These are phyloP conservation scores for Laspeyria flexula DNA, from an alignment of 2,888 invertebrate species.

Conservation along the genomic window DNA sequence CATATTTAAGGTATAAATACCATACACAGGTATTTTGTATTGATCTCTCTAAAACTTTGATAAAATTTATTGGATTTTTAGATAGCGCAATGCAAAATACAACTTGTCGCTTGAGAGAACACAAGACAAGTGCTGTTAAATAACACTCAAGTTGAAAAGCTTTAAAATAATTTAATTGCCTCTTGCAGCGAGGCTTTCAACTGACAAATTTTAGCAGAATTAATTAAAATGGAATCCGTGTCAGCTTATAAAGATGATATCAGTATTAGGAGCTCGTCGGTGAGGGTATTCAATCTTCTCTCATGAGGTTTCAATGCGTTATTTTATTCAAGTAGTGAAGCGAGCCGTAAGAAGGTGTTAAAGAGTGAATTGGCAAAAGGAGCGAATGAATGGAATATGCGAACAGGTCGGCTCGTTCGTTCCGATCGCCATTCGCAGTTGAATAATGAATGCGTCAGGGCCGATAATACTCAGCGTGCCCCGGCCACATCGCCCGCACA, in stretches of 20 bases:
- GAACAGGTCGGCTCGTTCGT: conserved; percentile 62
- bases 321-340: conserved; percentile 80
- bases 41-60: no score
- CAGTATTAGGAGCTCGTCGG: conserved; percentile 51
- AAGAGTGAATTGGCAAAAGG: conserved; percentile 80
- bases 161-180: background rate
- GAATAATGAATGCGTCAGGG: conserved; percentile 71
- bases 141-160: background rate
- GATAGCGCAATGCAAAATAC: background rate
- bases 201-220: conserved; percentile 3
- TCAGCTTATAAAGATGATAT: conserved; percentile 48
- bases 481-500: conserved; percentile 31
- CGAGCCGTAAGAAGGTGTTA: conserved; percentile 81
- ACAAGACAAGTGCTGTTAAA: background rate
- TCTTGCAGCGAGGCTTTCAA: background rate
- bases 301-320: conserved; percentile 66
- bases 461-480: conserved; percentile 53
- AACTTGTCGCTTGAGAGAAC: background rate
- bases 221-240: conserved; percentile 29
- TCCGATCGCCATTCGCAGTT: conserved; percentile 61
- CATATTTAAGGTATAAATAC: no score
- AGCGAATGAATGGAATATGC: conserved; percentile 78
- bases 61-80: background rate
- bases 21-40: no score
- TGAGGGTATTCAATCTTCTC: conserved; percentile 64